Evolutionary conservation across 2,888 invertebrate species (phyloP), one percentile per base, ranked within the genome.

Genomic region (Diloba caeruleocephala): DNA sequence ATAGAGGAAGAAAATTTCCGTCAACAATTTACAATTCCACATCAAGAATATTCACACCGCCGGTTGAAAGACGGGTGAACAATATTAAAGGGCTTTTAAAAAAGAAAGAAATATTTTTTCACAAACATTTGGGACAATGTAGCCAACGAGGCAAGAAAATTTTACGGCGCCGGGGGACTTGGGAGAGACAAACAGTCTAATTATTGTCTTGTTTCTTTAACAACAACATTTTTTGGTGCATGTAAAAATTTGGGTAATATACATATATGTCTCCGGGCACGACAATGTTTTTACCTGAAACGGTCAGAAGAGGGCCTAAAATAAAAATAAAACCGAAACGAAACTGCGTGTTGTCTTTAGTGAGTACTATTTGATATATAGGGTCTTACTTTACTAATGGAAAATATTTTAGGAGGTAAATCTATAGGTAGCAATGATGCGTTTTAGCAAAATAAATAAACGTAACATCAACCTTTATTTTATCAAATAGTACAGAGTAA

Each of bases 161-260:
- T 49, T 67, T 56, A 67, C 38, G 56, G 46, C 49, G 54, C 39
- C 46, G 15, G 55, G 68, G 63, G 46, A 51, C 56, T 28, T 21
- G 42, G 58, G 55, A 38, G 43, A 51, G 50, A 48, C 55, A 63
- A 67, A 58, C 54, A 37, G 38, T 45, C 45, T 71, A 71, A 71
- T 71, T 74, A 74, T 74, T 54, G 44, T 59, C 53, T 56, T 57
- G 71, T 73, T 67, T 51, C 28, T 17, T n/a, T 42, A 34, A 60
- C 32, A 60, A 49, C 34, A 10, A 44, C 14, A 39, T 52, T 66
- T 66, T 49, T 17, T 34, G 36, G 32, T 31, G 33, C 33, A 51
- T 51, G 34, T 48, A 45, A 58, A 50, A 70, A 42, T 28, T 33
- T 48, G 15, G 31, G 31, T 21, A 45, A 39, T 33, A 29, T 37